phyloP scores from a whole-genome alignment of 2,113 vertebrate genomes.

The Colaptes auratus region DNA sequence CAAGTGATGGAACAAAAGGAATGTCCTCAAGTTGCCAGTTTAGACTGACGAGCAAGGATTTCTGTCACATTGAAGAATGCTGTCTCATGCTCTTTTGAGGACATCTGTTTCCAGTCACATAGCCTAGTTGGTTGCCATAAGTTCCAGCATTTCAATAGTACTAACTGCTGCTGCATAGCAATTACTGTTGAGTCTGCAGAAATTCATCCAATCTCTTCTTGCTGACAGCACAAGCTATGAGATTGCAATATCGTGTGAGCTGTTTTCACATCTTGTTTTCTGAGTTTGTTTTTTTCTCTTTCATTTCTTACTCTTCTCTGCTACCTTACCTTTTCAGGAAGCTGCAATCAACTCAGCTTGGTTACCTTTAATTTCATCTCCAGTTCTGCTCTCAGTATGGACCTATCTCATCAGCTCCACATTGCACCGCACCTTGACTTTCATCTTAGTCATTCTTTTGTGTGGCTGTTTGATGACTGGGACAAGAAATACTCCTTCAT shows the following conservation, averaged over 20 bases:
- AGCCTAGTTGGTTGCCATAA: conserved; percentile 1
- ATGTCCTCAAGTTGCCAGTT: background rate
- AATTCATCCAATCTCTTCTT: conserved; percentile 21
- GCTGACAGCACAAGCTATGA: background rate
- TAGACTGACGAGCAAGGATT: background rate
- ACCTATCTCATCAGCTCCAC: background rate
- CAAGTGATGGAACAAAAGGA: no score
- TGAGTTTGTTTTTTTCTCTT: background rate
- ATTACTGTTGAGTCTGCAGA: conserved; percentile 39
- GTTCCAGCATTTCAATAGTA: conserved; percentile 19
- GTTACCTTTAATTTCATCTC: background rate
- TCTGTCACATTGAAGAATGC: background rate
- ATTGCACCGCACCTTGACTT: background rate
- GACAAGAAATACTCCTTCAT: conserved; percentile 7
- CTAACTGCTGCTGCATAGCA: background rate
- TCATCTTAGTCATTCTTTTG: conserved; percentile 27
- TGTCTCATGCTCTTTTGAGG: conserved; percentile 17
- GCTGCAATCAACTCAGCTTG: background rate
- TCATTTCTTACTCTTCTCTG: background rate
- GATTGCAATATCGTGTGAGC: background rate
- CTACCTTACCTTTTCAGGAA: conserved; percentile 5
- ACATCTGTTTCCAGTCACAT: conserved; percentile 1
- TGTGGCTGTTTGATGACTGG: background rate
- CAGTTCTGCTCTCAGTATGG: background rate
- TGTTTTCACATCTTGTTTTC: background rate